Base-by-base conservation (phyloP, 30 jellyfish, hydroid and myxozoan species). In the Clytia hemisphaerica region DNA sequence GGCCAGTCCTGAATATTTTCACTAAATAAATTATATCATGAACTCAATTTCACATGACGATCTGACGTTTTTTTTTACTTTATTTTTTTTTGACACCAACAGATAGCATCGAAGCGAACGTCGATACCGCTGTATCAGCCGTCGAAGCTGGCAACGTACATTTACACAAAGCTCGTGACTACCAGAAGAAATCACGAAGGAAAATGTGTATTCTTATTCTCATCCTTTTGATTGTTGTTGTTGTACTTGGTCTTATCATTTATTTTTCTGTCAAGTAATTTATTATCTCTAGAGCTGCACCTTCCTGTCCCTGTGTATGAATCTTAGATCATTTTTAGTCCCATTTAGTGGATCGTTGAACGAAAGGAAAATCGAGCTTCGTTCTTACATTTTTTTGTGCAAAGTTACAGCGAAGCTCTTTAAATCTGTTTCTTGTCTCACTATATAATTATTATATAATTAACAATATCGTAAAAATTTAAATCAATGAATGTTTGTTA, bases 181-280 rank as follows among this genome's bases (percentile, higher is more conserved):
- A 53, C 21, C 90, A 84, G 83, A 84, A 72, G 72, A 83, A 93
- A 3, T 63, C 95, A 2, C 82, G 95, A 35, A 61, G 72, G 35
- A 84, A 84, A 49, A 40, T 65, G 68, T 84, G 95, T 60, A 76
- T 93, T 37, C 33, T 84, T 60, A 69, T 84, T 2, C 75, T 76
- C 45, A 38, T 84, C n/a, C 49, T 84, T 44, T 33, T 84, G n/a
- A 57, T 84, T 18, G 95, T 72, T 26, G 93, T 80, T 53, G 84
- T 73, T 0, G 71, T 77, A 25, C 35, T 84, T 44, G 95, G 95
- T 24, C 38, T 84, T 40, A 77, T 84, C 45, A 72, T 84, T 15
- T 83, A 40, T 33, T 57, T 53, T 30, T 2, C 84, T 2, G 81
- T 35, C 18, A 69, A 69, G 29, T 19, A 69, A 25, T 69, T 37